Evolutionary conservation across 2,797 vertebrate genomes (phyloP), one percentile per base, ranked within the genome.

Genomic region (Nothura maculosa): DNA sequence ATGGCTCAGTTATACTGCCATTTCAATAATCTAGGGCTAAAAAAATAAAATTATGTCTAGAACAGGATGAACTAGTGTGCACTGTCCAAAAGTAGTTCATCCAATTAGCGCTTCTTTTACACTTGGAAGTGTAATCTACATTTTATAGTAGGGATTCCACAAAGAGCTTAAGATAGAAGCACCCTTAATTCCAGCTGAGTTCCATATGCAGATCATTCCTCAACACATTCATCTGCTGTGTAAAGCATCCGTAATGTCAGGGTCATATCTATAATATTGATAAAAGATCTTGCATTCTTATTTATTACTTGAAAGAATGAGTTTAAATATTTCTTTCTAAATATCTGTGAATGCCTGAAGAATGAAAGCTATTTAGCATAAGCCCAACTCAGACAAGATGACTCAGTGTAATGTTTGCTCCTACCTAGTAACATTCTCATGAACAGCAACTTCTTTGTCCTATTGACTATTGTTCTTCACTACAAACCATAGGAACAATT

Each of bases 341-440:
- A 7, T 76, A 17, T 63, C 60, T n/a, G 43, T 67, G 81, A 94
- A 90, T 82, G 28, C 21, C 6, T 83, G 66, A 69, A 64, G 60
- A 89, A 47, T 34, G 76, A 87, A 89, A 89, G 25, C 62, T 83
- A 36, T 80, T 94, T 87, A 67, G 32, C 79, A 83, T 61, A 91
- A 89, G 81, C 34, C 13, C 42, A 66, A 38, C 27, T 69, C 34
- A 87, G 76, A 85, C 85, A 87, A 90, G 60, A 79, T 76, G 67
- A 92, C 50, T 0, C 0, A 74, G 69, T 87, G 63, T 28, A 43
- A 25, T 55, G 36, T 84, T 81, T 88, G 69, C 67, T 85, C 87
- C 88, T 48, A 74, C 79, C 22, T 75, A 21, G 62, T 36, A 89
- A 58, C 7, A 1, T 27, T 60, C 45, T 64, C 60, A 40, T 28